Base-by-base conservation (phyloP, 2,797 vertebrate species). In the Bovichtus variegatus region DNA sequence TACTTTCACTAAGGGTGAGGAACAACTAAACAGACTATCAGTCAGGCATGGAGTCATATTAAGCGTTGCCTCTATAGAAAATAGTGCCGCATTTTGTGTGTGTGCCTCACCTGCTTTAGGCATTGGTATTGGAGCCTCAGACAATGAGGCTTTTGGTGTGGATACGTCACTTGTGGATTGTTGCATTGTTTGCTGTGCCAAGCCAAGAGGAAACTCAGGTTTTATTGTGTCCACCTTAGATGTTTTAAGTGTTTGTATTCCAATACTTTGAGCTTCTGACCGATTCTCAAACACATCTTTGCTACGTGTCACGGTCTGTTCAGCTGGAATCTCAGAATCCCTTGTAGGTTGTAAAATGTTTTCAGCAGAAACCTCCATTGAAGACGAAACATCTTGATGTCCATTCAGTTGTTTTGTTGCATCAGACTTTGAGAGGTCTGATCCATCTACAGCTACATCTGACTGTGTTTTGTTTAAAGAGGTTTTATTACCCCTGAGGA, bases 71-170 rank as follows among this genome's bases (percentile, higher is more conserved):
- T 79, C 82, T 64, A 68, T 44, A 65, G 80, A 76, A 87, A 83
- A 72, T 69, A 58, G 47, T 84, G 76, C 76, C 38, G 40, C 67
- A 80, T 71, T 87, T 76, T 66, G 80, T 87, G 87, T 85, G 85
- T 88, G 82, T 83, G 81, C 88, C 92, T 93, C 92, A 90, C 90
- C 92, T 92, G 86, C 73, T 92, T 87, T 89, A 85, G 76, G 85
- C 67, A 91, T 76, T 80, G 87, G 73, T 87, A 87, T 86, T 87
- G 86, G 38, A 88, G 85, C 89, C 83, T 93, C 90, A 80, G 87
- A 85, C 79, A 76, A 73, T 38, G 89, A 91, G 84, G 87, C 84
- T 90, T 91, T 93, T 82, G 87, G 21, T 85, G 75, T 61, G 54
- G 88, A 80, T 84, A 78, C 79, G 36, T 93, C 89, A 84, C 61